These are phyloP conservation scores for Megalops atlanticus DNA, from an alignment of 2,113 vertebrate genomes.

Conservation along the genomic window DNA sequence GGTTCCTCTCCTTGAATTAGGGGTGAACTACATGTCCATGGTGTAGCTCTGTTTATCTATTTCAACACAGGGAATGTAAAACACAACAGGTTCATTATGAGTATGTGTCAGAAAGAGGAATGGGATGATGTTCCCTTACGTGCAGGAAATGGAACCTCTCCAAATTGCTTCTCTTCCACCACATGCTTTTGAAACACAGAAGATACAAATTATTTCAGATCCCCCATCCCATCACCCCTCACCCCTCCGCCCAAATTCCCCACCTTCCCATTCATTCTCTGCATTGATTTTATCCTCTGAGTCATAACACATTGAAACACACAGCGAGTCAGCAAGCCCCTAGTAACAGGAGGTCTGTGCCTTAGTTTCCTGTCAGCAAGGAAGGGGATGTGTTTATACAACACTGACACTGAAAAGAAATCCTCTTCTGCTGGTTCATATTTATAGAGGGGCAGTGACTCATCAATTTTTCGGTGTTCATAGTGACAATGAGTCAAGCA, in stretches of 20 bases:
- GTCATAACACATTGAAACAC: no score
- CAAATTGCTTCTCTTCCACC: no score
- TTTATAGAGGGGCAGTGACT: slow-evolving; percentile 10
- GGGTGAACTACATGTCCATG: no score
- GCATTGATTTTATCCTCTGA: no score
- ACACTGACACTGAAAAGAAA: not conserved
- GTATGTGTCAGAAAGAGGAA: not conserved
- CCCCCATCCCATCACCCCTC: not conserved
- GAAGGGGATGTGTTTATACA: not conserved
- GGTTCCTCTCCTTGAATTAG: not conserved
- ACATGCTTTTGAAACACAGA: not conserved
- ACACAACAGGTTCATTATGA: not conserved
- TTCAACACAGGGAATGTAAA: not conserved
- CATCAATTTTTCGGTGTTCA: slow-evolving; percentile 11
- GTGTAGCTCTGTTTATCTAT: no score
- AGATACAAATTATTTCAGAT: not conserved
- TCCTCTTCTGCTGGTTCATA: slow-evolving; percentile 1
- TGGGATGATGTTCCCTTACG: no score
- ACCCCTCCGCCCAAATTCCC: no score
- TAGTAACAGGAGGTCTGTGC: not conserved
- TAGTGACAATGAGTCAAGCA: not conserved
- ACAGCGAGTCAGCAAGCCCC: no score
- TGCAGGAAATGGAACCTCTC: no score
- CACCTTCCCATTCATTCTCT: no score
- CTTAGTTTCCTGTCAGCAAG: not conserved